A percentile compares a stretch with the other conserved stretches of the same genome.
These are phyloP conservation scores for Telmatherina bonti DNA, from an alignment of 2,797 vertebrate species.

Conservation along the genomic window DNA sequence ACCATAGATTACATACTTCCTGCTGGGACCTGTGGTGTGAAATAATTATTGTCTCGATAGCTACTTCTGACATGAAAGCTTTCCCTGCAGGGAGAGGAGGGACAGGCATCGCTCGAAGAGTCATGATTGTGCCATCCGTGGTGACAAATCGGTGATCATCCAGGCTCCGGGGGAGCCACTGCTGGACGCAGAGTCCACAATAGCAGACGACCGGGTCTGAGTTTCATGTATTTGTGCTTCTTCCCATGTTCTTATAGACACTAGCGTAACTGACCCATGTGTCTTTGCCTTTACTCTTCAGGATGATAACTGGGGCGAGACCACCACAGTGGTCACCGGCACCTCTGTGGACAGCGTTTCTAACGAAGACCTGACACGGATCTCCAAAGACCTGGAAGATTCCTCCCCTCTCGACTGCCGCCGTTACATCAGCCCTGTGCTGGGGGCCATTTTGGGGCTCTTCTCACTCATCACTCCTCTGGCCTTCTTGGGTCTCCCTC, in stretches of 20 bases:
- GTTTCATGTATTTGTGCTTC: rapidly evolving
- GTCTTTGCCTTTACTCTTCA: constrained; percentile 47
- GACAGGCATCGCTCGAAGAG: constrained; percentile 91
- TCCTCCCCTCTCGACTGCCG: constrained; percentile 86
- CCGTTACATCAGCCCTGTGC: constrained; percentile 81
- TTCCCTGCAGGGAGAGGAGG: constrained; percentile 85
- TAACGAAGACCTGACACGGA: constrained; percentile 90
- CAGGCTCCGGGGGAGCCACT: constrained; percentile 91
- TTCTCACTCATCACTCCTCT: constrained; percentile 88
- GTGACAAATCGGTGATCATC: constrained; percentile 92
- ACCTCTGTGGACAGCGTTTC: constrained; percentile 94
- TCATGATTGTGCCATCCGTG: constrained; percentile 85
- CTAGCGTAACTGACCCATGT: neutral
- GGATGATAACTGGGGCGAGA: constrained; percentile 97
- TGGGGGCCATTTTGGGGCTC: constrained; percentile 85
- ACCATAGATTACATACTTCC: neutral
- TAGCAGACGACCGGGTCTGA: constrained; percentile 91
- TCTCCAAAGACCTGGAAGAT: constrained; percentile 91
- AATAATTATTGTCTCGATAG: neutral
- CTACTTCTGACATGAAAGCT: neutral
- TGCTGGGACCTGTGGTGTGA: neutral
- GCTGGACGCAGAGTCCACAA: constrained; percentile 89
- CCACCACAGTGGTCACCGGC: constrained; percentile 91
- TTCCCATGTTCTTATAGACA: neutral
- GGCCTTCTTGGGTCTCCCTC: constrained; percentile 91